Percentiles rank a stretch among this genome's conserved stretches.
Evolutionary conservation across 2,113 vertebrate species (phyloP).

Genomic region (Ivindomyrus marchei): DNA sequence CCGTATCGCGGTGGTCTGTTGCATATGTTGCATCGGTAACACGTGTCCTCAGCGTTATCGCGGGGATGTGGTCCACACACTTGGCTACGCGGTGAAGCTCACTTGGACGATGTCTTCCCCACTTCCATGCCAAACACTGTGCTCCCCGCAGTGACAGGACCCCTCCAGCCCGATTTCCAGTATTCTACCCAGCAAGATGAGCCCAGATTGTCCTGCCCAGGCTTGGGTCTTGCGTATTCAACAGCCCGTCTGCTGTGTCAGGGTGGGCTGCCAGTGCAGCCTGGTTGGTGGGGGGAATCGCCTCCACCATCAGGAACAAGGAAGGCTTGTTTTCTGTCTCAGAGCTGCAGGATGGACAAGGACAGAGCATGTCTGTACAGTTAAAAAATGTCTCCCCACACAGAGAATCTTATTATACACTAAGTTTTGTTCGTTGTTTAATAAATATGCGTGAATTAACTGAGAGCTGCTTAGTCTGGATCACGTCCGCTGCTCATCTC

Average conservation of each 20-base stretch:
- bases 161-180: not conserved
- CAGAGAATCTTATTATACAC: not conserved
- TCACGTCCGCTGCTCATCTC: not conserved
- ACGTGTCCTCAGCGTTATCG: not conserved
- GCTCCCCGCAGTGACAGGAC: not conserved
- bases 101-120: not conserved
- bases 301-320: not conserved
- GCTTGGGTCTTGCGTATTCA: not conserved
- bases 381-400: not conserved
- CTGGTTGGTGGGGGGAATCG: not conserved
- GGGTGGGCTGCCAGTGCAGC: not conserved
- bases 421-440: not conserved
- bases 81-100: not conserved
- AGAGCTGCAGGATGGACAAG: not conserved
- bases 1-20: not conserved
- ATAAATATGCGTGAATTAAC: not conserved
- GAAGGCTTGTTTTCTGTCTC: slow-evolving; percentile 4
- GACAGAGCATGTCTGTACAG: slow-evolving; percentile 10
- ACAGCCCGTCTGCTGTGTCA: not conserved
- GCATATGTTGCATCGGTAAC: not conserved
- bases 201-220: not conserved
- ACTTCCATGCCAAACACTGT: not conserved
- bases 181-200: not conserved
- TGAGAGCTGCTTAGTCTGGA: not conserved
- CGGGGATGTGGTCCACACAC: not conserved